Conservation (phyloP, 64 coral and sea anemone species). For the Porites australiensis region DNA sequence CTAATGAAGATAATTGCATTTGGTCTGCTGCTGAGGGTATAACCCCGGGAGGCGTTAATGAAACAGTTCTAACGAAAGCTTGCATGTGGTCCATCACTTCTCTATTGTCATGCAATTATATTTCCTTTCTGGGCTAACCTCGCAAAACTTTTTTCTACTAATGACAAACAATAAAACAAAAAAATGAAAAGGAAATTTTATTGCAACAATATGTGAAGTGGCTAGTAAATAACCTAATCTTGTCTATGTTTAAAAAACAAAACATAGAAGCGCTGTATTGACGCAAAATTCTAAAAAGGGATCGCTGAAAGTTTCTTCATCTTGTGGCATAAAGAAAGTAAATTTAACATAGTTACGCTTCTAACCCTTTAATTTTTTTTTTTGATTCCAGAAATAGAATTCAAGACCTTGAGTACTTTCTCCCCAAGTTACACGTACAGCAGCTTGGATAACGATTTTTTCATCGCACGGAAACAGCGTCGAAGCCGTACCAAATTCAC, state of each 20-base stretch:
- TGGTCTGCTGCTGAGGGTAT: too few species aligned
- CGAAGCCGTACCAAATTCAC: slow-evolving; percentile 94
- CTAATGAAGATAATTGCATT: too few species aligned
- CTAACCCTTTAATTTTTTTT: neutral
- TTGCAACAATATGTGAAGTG: too few species aligned
- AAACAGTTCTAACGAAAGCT: neutral
- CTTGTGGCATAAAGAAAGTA: too few species aligned
- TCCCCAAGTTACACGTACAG: slow-evolving; percentile 58
- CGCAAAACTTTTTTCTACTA: too few species aligned
- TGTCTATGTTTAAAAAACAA: too few species aligned
- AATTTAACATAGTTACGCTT: too few species aligned
- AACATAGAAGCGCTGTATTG: too few species aligned
- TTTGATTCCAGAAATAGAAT: slow-evolving; percentile 10
- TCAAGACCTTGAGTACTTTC: slow-evolving; percentile 36
- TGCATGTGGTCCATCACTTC: neutral
- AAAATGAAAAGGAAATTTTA: too few species aligned
- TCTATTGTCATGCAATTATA: neutral
- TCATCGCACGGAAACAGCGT: slow-evolving; percentile 80
- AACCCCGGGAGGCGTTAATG: neutral
- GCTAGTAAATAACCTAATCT: too few species aligned
- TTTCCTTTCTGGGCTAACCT: too few species aligned
- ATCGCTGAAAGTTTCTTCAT: neutral
- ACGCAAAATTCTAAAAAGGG: neutral
- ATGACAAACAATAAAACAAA: too few species aligned
- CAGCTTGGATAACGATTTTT: slow-evolving; percentile 64